phyloP scores from a whole-genome alignment of 2,888 invertebrate genomes.

The Yponomeuta plumbellus region DNA sequence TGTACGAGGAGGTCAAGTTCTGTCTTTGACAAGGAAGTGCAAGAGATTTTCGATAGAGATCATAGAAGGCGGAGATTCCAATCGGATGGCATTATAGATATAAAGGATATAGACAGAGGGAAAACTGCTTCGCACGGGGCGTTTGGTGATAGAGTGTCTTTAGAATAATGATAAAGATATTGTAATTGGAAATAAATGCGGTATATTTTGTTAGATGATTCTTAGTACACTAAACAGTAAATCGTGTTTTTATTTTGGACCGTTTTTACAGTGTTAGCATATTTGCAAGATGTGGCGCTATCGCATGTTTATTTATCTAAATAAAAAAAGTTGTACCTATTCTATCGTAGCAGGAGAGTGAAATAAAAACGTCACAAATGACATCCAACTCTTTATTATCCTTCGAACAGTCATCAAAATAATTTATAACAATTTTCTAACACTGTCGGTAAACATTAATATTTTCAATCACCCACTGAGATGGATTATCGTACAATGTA shows the following conservation, averaged over 20 bases:
- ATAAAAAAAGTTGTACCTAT: no score
- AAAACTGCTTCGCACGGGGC: slow-evolving; percentile 39
- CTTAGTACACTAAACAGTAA: no score
- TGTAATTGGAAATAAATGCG: neutral
- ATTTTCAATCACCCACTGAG: slow-evolving; percentile 71
- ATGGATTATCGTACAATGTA: slow-evolving; percentile 62
- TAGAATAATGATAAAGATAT: neutral
- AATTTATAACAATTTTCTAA: slow-evolving; percentile 79
- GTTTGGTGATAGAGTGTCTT: slow-evolving; percentile 45
- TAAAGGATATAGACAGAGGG: slow-evolving; percentile 31
- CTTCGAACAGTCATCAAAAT: slow-evolving; percentile 79
- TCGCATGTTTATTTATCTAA: no score
- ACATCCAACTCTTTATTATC: slow-evolving; percentile 79
- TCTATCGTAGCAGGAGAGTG: neutral
- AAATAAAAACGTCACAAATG: slow-evolving; percentile 32
- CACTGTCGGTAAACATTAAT: slow-evolving; percentile 75
- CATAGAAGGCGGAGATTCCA: slow-evolving; percentile 32
- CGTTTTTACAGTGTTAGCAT: no score
- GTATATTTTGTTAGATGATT: no score
- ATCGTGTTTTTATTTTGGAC: no score
- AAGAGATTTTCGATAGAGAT: slow-evolving; percentile 59
- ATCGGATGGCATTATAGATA: slow-evolving; percentile 29
- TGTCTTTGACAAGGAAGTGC: slow-evolving; percentile 56
- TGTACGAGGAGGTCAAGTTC: slow-evolving; percentile 58
- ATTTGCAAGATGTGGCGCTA: no score